phyloP scores from a whole-genome alignment of 2,113 vertebrate genomes.

The Podarcis raffonei region DNA sequence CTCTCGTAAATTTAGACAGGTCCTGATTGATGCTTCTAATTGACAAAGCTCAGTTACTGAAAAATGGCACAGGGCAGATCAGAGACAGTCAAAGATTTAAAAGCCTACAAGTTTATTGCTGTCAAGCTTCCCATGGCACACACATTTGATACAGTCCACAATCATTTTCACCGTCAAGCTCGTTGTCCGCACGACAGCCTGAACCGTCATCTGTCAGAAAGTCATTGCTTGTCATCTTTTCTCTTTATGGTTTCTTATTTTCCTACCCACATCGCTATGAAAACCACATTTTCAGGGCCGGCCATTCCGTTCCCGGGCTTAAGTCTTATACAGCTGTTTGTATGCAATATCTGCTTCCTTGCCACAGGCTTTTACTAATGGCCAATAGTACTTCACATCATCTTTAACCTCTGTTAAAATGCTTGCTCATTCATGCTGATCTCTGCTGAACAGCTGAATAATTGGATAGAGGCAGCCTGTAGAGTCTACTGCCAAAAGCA shows the following conservation, averaged over 20 bases:
- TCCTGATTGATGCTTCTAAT: fast-evolving
- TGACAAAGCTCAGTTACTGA: fast-evolving
- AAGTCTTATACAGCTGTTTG: background rate
- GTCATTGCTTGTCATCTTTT: background rate
- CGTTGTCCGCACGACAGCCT: no score
- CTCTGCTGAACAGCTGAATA: background rate
- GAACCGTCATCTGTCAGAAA: background rate
- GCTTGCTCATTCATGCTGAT: background rate
- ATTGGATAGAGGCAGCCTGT: background rate
- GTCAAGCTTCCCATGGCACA: background rate
- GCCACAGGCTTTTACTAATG: background rate
- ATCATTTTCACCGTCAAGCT: background rate
- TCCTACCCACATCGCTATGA: background rate
- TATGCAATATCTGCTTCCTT: background rate
- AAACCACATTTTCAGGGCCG: background rate
- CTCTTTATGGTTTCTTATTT: background rate
- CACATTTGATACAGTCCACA: background rate
- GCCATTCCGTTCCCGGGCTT: background rate
- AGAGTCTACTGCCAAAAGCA: background rate
- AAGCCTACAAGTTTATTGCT: background rate
- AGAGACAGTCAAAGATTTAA: background rate
- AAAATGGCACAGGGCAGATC: background rate
- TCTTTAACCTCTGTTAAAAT: background rate
- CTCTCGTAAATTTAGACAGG: background rate
- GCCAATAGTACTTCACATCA: background rate